Conservation (phyloP, 2,888 invertebrate species). For the Piscicola geometra region DNA sequence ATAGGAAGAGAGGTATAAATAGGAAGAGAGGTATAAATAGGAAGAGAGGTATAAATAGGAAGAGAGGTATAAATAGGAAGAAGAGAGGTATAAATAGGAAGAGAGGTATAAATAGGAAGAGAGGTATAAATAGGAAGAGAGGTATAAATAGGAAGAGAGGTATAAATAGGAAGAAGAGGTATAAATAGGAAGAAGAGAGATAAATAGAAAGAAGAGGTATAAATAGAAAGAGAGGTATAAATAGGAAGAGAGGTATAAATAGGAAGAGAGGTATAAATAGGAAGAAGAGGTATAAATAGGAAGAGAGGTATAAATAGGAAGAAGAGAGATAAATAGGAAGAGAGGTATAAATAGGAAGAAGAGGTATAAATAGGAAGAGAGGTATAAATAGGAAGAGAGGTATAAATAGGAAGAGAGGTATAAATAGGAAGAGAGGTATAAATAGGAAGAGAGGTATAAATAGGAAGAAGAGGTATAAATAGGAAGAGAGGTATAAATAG, state of each 20-base stretch:
- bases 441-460: too few species aligned
- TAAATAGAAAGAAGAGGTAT: too few species aligned
- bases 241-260: not conserved
- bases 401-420: not conserved
- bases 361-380: too few species aligned
- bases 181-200: too few species aligned
- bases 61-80: not conserved
- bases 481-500: not conserved
- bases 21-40: too few species aligned
- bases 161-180: not conserved
- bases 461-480: too few species aligned
- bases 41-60: too few species aligned
- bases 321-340: too few species aligned
- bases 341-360: too few species aligned
- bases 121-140: not conserved
- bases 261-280: not conserved
- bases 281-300: not conserved
- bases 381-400: not conserved
- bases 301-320: too few species aligned
- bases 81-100: not conserved
- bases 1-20: not conserved
- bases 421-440: not conserved
- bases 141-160: not conserved
- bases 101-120: not conserved
- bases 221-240: too few species aligned